phyloP scores from a whole-genome alignment of 2,888 invertebrate genomes.

The Nebria salina region DNA sequence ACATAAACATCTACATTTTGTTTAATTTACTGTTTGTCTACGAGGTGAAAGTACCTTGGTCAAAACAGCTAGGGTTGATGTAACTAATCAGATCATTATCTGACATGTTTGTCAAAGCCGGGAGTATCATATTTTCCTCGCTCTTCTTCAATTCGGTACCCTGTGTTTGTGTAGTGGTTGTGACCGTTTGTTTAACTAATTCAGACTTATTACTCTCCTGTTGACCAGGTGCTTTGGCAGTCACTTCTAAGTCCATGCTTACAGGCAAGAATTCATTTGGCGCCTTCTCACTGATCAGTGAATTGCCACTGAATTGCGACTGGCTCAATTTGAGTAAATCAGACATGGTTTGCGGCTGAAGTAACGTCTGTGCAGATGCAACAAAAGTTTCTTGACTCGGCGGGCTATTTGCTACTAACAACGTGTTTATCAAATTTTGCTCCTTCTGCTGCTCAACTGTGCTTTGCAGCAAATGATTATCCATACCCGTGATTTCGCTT shows the following conservation, averaged over 20 bases:
- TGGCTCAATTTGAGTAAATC: constrained; percentile 46
- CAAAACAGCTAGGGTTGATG: constrained; percentile 90
- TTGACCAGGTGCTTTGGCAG: background rate
- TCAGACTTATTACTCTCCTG: constrained; percentile 17
- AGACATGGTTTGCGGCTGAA: constrained; percentile 52
- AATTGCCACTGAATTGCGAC: constrained; percentile 18
- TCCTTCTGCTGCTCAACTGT: constrained; percentile 32
- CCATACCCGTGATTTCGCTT: constrained; percentile 58
- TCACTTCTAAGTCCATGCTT: background rate
- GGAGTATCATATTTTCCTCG: constrained; percentile 70
- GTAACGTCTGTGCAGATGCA: constrained; percentile 49
- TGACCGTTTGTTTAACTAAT: constrained; percentile 21
- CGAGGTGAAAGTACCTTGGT: constrained; percentile 69
- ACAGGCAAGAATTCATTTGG: background rate
- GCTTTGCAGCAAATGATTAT: constrained; percentile 31
- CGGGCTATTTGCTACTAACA: constrained; percentile 52
- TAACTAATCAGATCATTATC: constrained; percentile 89
- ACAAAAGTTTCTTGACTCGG: constrained; percentile 52
- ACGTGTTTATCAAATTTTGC: constrained; percentile 53
- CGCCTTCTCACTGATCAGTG: background rate
- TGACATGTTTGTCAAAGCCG: constrained; percentile 83
- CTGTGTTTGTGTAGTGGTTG: constrained; percentile 13
- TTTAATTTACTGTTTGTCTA: constrained; percentile 20
- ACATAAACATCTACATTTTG: constrained; percentile 18
- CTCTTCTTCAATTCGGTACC: constrained; percentile 55